A percentile compares a stretch with the other conserved stretches of the same genome.
Conservation (phyloP, 2,797 vertebrate genomes). For the Kryptopterus vitreolus region DNA sequence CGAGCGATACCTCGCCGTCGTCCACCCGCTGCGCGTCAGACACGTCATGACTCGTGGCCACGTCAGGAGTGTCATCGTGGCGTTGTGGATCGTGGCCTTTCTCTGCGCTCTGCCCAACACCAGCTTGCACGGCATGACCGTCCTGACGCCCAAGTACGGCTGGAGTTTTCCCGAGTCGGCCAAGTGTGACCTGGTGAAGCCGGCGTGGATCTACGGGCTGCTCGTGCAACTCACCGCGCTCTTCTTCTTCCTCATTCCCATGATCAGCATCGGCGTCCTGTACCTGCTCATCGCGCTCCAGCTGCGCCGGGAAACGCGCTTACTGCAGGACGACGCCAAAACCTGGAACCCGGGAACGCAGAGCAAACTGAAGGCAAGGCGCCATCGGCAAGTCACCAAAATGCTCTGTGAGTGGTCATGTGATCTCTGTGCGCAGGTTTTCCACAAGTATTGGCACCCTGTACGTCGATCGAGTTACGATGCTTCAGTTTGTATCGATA, state of each 20-base stretch:
- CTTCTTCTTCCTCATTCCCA: conserved; percentile 74
- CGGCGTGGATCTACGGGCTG: conserved; percentile 73
- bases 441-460: neutral
- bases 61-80: conserved; percentile 69
- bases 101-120: conserved; percentile 76
- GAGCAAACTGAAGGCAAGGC: conserved; percentile 60
- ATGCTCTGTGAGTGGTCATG: conserved; percentile 71
- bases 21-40: conserved; percentile 73
- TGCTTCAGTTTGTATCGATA: too few relatives aligned
- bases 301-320: conserved; percentile 59
- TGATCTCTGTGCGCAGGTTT: neutral
- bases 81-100: conserved; percentile 71
- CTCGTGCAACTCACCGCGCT: conserved; percentile 72
- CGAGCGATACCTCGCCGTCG: conserved; percentile 74
- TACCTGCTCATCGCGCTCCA: conserved; percentile 73
- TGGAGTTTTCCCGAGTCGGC: conserved; percentile 64
- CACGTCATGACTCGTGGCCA: conserved; percentile 67
- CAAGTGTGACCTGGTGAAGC: conserved; percentile 66
- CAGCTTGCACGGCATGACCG: conserved; percentile 67
- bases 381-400: conserved; percentile 76
- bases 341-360: conserved; percentile 41
- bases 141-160: conserved; percentile 61
- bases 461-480: too few relatives aligned
- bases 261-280: conserved; percentile 71
- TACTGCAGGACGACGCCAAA: conserved; percentile 26